Conservation (phyloP, 2,113 vertebrate species). For the Caranx ignobilis region DNA sequence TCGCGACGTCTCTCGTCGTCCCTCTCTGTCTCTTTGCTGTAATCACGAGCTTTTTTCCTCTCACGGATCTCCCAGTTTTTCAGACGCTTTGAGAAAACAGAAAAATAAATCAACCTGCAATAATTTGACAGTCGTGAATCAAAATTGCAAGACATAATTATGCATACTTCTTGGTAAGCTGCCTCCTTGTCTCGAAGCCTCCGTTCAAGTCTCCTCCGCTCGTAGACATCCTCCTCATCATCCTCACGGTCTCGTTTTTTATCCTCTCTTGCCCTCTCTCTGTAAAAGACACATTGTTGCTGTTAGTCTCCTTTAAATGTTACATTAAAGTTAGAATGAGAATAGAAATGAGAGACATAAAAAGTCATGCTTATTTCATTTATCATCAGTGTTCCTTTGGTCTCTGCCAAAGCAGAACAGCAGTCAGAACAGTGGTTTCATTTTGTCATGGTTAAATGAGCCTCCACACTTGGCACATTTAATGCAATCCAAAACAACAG, state of each 20-base stretch:
- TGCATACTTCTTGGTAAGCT: slow-evolving; percentile 94
- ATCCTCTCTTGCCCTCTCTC: slow-evolving; percentile 91
- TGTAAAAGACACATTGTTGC: slow-evolving; percentile 49
- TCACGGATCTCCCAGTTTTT: slow-evolving; percentile 97
- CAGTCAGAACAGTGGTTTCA: background rate
- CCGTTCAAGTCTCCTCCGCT: slow-evolving; percentile 94
- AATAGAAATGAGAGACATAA: background rate
- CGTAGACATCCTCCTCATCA: slow-evolving; percentile 96
- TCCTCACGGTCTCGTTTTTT: slow-evolving; percentile 94
- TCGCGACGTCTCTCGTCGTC: slow-evolving; percentile 94
- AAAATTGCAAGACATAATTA: background rate
- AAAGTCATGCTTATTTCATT: slow-evolving; percentile 9
- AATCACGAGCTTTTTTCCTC: slow-evolving; percentile 94
- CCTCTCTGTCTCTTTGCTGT: slow-evolving; percentile 92
- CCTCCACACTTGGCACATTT: background rate
- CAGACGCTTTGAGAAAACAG: slow-evolving; percentile 85
- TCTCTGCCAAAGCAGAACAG: background rate
- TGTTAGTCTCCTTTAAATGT: background rate
- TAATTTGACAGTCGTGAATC: too few relatives aligned
- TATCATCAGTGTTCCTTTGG: background rate
- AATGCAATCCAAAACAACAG: background rate
- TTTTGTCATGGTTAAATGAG: background rate
- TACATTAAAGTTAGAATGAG: background rate
- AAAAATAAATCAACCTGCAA: background rate
- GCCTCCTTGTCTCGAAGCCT: slow-evolving; percentile 97